phyloP scores from a whole-genome alignment of 2,888 invertebrate species.

The Spisula solida region DNA sequence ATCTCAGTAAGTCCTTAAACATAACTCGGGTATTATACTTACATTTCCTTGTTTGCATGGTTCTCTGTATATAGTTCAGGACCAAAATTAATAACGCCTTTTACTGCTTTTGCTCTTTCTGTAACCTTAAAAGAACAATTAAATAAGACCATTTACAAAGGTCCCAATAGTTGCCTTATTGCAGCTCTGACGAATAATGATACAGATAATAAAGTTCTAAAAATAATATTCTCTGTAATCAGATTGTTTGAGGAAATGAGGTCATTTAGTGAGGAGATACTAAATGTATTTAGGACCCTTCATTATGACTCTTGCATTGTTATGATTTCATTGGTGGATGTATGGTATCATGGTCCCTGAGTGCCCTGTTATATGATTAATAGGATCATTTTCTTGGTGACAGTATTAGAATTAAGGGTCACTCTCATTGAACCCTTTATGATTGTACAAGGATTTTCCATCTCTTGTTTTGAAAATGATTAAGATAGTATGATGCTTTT shows the following conservation, averaged over 20 bases:
- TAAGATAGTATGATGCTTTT: not conserved
- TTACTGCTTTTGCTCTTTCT: too few relatives aligned
- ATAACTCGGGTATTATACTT: too few relatives aligned
- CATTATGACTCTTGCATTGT: not conserved
- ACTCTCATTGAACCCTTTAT: not conserved
- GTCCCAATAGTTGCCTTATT: too few relatives aligned
- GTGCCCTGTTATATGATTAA: slow-evolving; percentile 10
- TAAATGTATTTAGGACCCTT: not conserved
- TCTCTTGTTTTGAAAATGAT: not conserved
- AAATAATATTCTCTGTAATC: too few relatives aligned
- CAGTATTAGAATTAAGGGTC: slow-evolving; percentile 16
- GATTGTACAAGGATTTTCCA: not conserved
- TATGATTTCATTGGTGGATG: not conserved
- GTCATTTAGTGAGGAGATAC: not conserved
- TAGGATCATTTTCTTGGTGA: slow-evolving; percentile 18
- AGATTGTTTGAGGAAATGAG: not conserved
- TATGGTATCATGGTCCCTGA: not conserved
- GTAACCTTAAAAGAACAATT: too few relatives aligned
- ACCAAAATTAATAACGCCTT: too few relatives aligned
- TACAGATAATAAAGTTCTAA: too few relatives aligned
- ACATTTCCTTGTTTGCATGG: too few relatives aligned
- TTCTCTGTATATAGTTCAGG: too few relatives aligned
- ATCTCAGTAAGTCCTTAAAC: too few relatives aligned
- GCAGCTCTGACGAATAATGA: too few relatives aligned
- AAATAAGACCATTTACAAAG: too few relatives aligned